A percentile compares a stretch with the other conserved stretches of the same genome.
phyloP scores from a whole-genome alignment of 2,888 invertebrate genomes.

The Lasioglossum vierecki region DNA sequence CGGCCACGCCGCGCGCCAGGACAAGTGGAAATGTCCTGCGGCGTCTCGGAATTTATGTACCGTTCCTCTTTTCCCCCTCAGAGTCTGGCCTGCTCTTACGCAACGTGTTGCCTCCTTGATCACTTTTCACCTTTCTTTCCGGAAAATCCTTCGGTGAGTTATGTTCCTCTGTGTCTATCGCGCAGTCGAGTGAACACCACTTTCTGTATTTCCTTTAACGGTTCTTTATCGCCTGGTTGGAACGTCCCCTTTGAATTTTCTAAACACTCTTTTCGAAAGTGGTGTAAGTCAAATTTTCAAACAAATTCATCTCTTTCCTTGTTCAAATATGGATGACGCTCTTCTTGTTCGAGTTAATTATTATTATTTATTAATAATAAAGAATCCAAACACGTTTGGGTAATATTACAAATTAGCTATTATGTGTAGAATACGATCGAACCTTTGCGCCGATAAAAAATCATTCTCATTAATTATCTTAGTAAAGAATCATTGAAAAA shows the following conservation, averaged over 20 bases:
- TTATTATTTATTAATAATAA: too few species aligned
- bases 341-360: too few species aligned
- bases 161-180: background rate
- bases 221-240: background rate
- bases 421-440: too few species aligned
- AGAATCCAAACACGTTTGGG: too few species aligned
- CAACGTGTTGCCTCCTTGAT: background rate
- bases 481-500: too few species aligned
- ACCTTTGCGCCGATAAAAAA: too few species aligned
- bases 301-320: too few species aligned
- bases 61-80: background rate
- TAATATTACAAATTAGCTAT: too few species aligned
- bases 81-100: background rate
- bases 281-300: too few species aligned
- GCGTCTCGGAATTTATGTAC: constrained; percentile 19
- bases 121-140: background rate
- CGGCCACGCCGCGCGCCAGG: background rate
- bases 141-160: background rate
- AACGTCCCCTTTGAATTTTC: background rate
- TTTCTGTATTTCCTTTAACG: background rate
- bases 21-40: constrained; percentile 19
- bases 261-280: background rate
- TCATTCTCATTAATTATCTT: too few species aligned
- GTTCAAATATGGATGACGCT: too few species aligned
- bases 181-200: background rate